Conservation (phyloP, 2,797 vertebrate genomes). For the Petrocephalus sullivani region DNA sequence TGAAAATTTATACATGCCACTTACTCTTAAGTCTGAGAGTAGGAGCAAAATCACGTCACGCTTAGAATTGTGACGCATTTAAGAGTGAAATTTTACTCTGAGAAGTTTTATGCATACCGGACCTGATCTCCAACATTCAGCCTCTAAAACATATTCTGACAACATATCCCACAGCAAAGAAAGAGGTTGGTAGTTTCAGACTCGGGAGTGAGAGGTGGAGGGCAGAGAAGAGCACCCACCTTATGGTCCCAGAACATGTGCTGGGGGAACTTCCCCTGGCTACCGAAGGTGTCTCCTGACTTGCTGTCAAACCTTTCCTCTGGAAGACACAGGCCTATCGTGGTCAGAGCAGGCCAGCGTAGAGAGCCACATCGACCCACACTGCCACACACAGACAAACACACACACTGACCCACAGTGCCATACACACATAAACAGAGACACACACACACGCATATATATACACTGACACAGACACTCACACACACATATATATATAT, state of each 20-base stretch:
- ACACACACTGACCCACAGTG: too few relatives aligned
- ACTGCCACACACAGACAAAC: too few relatives aligned
- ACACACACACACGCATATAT: too few relatives aligned
- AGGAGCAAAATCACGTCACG: too few relatives aligned
- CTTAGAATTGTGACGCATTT: too few relatives aligned
- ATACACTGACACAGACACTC: too few relatives aligned
- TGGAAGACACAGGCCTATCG: slow-evolving; percentile 37
- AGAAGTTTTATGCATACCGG: not conserved
- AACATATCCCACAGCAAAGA: not conserved
- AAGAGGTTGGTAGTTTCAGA: not conserved
- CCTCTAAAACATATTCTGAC: not conserved
- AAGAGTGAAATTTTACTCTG: too few relatives aligned
- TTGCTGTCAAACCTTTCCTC: slow-evolving; percentile 81
- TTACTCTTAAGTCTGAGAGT: too few relatives aligned
- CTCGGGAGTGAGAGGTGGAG: not conserved
- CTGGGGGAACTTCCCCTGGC: slow-evolving; percentile 82
- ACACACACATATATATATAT: too few relatives aligned
- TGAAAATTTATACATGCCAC: too few relatives aligned
- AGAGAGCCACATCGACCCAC: too few relatives aligned
- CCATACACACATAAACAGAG: too few relatives aligned
- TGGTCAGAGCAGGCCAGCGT: not conserved
- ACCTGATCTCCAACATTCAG: not conserved
- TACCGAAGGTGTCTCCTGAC: slow-evolving; percentile 27
- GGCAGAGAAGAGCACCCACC: slow-evolving; percentile 52
- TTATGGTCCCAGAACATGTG: slow-evolving; percentile 93